Percentiles rank a stretch among this genome's conserved stretches.
phyloP scores from a whole-genome alignment of 2,113 vertebrate genomes.

The Stigmatopora argus region DNA sequence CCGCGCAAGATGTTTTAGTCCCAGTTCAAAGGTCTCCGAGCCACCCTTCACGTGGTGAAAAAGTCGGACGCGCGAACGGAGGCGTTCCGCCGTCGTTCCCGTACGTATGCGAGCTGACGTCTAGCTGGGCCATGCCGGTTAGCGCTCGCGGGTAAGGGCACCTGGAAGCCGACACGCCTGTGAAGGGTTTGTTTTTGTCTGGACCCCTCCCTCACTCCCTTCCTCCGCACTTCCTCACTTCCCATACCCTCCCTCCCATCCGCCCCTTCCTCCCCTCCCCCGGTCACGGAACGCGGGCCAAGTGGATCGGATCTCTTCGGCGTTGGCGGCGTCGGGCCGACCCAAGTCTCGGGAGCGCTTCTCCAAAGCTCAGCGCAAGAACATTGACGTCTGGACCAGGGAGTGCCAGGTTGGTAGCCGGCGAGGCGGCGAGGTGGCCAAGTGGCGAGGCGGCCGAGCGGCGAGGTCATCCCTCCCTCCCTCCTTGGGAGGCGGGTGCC shows the following conservation, averaged over 20 bases:
- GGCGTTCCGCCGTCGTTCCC: too few relatives aligned
- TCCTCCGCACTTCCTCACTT: constrained; percentile 70
- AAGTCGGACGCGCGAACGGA: too few relatives aligned
- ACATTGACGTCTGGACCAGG: constrained; percentile 99
- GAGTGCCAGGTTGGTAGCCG: constrained; percentile 94
- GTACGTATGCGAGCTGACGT: too few relatives aligned
- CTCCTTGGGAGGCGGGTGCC: background rate
- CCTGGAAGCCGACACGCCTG: constrained; percentile 56
- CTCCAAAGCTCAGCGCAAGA: constrained; percentile 99
- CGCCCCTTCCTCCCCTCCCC: constrained; percentile 59
- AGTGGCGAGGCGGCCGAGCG: background rate
- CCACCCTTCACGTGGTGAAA: too few relatives aligned
- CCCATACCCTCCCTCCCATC: constrained; percentile 51
- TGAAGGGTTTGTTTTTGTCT: constrained; percentile 98
- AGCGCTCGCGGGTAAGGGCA: background rate
- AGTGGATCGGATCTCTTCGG: constrained; percentile 99
- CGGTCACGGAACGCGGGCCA: constrained; percentile 56
- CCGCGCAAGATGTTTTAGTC: too few relatives aligned
- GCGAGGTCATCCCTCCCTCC: background rate
- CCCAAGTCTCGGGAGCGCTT: constrained; percentile 99
- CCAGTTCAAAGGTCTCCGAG: too few relatives aligned
- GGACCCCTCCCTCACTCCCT: constrained; percentile 72
- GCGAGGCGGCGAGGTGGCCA: background rate
- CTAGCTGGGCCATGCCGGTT: too few relatives aligned
- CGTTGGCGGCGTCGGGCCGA: constrained; percentile 96